A percentile compares a stretch with the other conserved stretches of the same genome.
phyloP scores from a whole-genome alignment of 2,113 vertebrate genomes.

The Choloepus hoffmanni region DNA sequence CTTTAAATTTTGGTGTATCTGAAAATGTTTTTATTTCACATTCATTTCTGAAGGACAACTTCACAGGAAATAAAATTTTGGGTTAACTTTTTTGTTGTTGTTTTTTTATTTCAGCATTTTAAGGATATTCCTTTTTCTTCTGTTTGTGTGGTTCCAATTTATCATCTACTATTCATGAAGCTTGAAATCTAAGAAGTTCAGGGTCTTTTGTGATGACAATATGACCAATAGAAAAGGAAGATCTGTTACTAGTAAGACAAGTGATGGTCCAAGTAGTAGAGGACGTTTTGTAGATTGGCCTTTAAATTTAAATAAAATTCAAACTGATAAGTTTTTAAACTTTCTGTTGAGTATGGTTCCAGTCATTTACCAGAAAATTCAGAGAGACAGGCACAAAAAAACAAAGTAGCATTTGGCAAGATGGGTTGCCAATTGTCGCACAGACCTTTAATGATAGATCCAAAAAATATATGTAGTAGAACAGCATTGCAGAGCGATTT shows the following conservation, averaged over 20 bases:
- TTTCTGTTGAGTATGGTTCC: conserved; percentile 96
- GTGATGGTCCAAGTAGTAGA: conserved; percentile 79
- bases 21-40: not conserved
- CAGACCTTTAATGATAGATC: conserved; percentile 87
- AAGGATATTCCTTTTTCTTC: not conserved
- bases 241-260: conserved; percentile 82
- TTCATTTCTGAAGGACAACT: not conserved
- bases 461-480: conserved; percentile 89
- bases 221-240: conserved; percentile 90
- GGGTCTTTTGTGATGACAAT: conserved; percentile 84
- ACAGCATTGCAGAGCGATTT: conserved; percentile 88
- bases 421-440: conserved; percentile 85
- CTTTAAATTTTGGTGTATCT: not conserved
- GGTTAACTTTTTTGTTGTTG: not conserved
- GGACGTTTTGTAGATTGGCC: conserved; percentile 88
- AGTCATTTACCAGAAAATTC: conserved; percentile 93
- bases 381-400: conserved; percentile 94
- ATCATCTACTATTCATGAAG: conserved; percentile 30
- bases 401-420: conserved; percentile 89
- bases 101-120: not conserved
- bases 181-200: conserved; percentile 73
- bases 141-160: conserved; percentile 32
- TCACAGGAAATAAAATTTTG: not conserved
- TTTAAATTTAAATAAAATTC: conserved; percentile 88
- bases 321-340: conserved; percentile 90